phyloP scores from a whole-genome alignment of 2,888 invertebrate species.

The Chloromyia formosa region DNA sequence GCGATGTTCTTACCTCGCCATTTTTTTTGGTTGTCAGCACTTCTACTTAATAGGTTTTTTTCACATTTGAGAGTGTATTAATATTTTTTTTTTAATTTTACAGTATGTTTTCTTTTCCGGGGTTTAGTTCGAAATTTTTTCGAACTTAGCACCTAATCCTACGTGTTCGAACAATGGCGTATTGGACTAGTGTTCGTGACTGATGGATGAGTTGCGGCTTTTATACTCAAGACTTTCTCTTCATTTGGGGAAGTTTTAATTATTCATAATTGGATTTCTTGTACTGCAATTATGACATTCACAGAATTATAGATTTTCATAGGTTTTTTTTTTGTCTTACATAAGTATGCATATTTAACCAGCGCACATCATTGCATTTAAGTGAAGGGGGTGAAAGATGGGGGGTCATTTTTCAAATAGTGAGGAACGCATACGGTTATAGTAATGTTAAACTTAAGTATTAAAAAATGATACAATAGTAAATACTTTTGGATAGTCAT shows the following conservation, averaged over 20 bases:
- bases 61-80: neutral
- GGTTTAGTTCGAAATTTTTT: neutral
- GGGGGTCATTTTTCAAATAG: too few species aligned
- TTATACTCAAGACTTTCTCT: conserved; percentile 3
- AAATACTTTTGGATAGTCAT: too few species aligned
- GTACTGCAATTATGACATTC: neutral
- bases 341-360: too few species aligned
- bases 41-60: neutral
- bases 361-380: too few species aligned
- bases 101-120: too few species aligned
- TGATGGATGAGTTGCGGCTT: neutral
- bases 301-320: neutral
- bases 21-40: neutral
- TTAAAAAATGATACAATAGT: too few species aligned
- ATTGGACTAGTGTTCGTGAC: neutral
- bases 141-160: neutral
- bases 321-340: too few species aligned
- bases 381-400: too few species aligned
- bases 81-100: neutral
- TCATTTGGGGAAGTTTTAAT: neutral
- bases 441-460: too few species aligned
- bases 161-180: neutral
- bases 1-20: conserved; percentile 28
- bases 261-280: conserved; percentile 9
- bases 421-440: too few species aligned